Base-by-base conservation (phyloP, 2,113 vertebrate species). In the Vireo altiloquus region DNA sequence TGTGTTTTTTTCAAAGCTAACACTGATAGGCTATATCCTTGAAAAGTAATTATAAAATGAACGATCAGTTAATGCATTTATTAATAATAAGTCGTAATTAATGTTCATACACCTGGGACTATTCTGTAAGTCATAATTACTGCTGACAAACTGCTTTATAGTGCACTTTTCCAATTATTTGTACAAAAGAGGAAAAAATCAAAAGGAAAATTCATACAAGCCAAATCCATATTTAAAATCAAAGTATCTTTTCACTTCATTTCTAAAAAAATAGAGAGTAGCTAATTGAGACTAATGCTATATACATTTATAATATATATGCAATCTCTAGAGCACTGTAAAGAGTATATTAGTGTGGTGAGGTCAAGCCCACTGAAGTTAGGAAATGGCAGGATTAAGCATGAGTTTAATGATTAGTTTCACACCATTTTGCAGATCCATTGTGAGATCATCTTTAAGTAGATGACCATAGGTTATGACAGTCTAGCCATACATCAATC, bases 31-130 rank as follows among this genome's bases (percentile, higher is more conserved):
- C 52, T 81, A 83, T 35, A 52, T 89, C 33, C 47, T 57, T 78
- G 57, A 37, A 61, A 94, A 87, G 30, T 80, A 91, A 78, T 92
- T 91, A 82, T 33, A 40, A 87, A 83, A 66, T 25, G 14, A 80
- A 74, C n/a, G 27, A 86, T 90, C 44, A 44, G 15, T 74, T 87
- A 78, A 87, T 83, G 47, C 27, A 40, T 87, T 52, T 78, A 52
- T 92, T 92, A 92, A 52, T 66, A 92, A 74, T 22, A 68, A 64
- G n/a, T 74, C 11, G 47, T 87, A 94, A 92, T 93, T 90, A 93
- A 87, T 17, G 7, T 72, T 76, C 50, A 35, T 82, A 21, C 69
- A 87, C 68, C 39, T 78, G 68, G 39, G 82, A 83, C 60, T 83
- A 37, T 70, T 83, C 72, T 87, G 30, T 70, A 92, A 78, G 44